Base-by-base conservation (phyloP, 2,888 invertebrate species). In the Bruchidius siliquastri region DNA sequence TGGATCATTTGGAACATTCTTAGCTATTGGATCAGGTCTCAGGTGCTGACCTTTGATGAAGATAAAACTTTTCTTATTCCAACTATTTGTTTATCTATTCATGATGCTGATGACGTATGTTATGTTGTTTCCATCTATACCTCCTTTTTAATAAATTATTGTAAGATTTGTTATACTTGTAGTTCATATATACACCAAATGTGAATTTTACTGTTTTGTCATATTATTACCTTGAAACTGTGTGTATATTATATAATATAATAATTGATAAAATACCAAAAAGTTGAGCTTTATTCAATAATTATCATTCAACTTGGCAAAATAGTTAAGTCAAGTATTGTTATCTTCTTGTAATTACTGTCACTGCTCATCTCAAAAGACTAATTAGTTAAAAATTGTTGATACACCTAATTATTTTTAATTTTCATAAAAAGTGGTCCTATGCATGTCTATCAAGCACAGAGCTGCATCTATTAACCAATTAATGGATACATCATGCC, bases 1-100 rank as follows among this genome's bases (percentile, higher is more conserved):
- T 69, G 98, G 97, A 74, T 98, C 98, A 49, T 99, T 99, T 87
- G 99, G 99, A 67, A 96, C 97, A 72, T 99, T 99, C 87, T 97
- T 99, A 96, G 96, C 95, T 30, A 95, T 96, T 78, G 96, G 94
- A 82, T 93, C 93, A 72, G 95, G 94, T 76, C 90, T 96, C 82
- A 90, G 95, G 84, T 96, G 95, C 88, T 95, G 76, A 77, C 75
- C 68, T 68, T 74, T 71, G 18, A 49, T 13, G 49, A 49, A 49
- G 18, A 18, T 75, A 73, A 67, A 72, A 77, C 71, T 73, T 22
- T 67, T 71, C 70, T 49, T 68, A 49, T 49, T 49, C 49, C 49
- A 13, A 49, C 18, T 49, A 13, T 13, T 1, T 49, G 49, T 49
- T 13, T 49, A 49, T 13, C 18, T 49, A 49, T 49, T 1, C 49